Percentiles rank a stretch among this genome's conserved stretches.
These are phyloP conservation scores for Drosophila tani DNA, from an alignment of 1,140 invertebrate species.

Conservation along the genomic window DNA sequence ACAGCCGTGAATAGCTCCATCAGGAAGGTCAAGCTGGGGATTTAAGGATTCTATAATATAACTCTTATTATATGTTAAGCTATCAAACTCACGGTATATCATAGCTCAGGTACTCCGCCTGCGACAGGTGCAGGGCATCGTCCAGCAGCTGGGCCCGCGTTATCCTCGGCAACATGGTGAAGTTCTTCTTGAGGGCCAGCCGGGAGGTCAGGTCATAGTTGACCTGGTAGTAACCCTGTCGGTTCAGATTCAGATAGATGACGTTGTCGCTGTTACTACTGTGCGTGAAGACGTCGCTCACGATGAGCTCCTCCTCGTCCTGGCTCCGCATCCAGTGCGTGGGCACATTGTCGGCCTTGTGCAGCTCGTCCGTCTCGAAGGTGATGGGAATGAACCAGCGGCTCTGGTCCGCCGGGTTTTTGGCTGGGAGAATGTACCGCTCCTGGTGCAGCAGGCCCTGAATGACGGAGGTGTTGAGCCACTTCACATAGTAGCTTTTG, in stretches of 20 bases:
- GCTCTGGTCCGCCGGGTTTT: slow-evolving; percentile 57
- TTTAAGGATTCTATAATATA: neutral
- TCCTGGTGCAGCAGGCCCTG: slow-evolving; percentile 72
- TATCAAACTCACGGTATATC: slow-evolving; percentile 84
- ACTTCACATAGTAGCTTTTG: no score
- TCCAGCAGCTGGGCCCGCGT: slow-evolving; percentile 93
- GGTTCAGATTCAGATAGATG: slow-evolving; percentile 79
- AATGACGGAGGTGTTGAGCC: no score
- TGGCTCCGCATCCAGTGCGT: slow-evolving; percentile 72
- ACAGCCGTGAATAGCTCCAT: slow-evolving; percentile 67
- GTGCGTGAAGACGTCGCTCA: slow-evolving; percentile 58
- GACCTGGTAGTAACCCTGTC: slow-evolving; percentile 89
- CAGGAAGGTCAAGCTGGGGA: slow-evolving; percentile 84
- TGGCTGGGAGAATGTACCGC: slow-evolving; percentile 69
- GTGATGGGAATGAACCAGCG: slow-evolving; percentile 87
- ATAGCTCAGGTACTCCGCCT: slow-evolving; percentile 87
- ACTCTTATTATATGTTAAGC: no score
- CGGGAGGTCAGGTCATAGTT: slow-evolving; percentile 91
- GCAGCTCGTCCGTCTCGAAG: slow-evolving; percentile 84
- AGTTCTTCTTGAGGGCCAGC: slow-evolving; percentile 87
- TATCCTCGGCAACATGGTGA: slow-evolving; percentile 86
- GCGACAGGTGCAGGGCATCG: slow-evolving; percentile 92
- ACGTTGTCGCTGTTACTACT: slow-evolving; percentile 57
- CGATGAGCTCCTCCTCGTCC: slow-evolving; percentile 62
- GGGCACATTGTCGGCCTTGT: slow-evolving; percentile 67